Evolutionary conservation across 1,140 invertebrate genomes (phyloP).

Genomic region (Ptiloglossa arizonensis): DNA sequence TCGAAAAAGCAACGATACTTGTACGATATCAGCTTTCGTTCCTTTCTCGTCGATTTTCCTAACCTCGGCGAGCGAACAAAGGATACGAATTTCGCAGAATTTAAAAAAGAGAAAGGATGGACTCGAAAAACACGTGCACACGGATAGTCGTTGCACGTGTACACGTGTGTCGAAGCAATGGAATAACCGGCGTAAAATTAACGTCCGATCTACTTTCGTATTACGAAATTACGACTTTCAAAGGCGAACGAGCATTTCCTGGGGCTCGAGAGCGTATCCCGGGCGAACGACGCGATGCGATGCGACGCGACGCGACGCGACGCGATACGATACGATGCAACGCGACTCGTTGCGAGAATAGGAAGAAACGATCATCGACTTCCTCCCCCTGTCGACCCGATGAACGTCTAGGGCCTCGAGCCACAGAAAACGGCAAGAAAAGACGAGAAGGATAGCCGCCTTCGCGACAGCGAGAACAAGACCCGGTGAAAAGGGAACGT

Average conservation of each 20-base stretch:
- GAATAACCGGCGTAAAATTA: constrained; percentile 41
- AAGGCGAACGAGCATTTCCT: constrained; percentile 6
- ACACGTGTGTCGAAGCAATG: constrained; percentile 20
- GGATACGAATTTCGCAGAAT: too few species aligned
- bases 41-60: too few species aligned
- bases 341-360: too few species aligned
- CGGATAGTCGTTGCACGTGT: too few species aligned
- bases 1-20: too few species aligned
- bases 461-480: neutral
- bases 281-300: neutral
- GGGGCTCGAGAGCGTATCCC: constrained; percentile 7
- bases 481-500: neutral
- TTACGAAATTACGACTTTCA: constrained; percentile 24
- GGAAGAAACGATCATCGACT: constrained; percentile 18
- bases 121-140: too few species aligned
- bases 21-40: too few species aligned
- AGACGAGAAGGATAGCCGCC: neutral
- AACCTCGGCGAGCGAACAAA: neutral
- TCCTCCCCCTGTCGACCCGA: neutral
- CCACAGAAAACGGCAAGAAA: neutral
- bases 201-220: constrained; percentile 35
- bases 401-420: constrained; percentile 10
- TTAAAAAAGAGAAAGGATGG: too few species aligned
- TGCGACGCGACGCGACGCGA: too few species aligned
- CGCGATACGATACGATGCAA: too few species aligned